Base-by-base conservation (phyloP, 2,797 vertebrate species). In the Hemibagrus guttatus region DNA sequence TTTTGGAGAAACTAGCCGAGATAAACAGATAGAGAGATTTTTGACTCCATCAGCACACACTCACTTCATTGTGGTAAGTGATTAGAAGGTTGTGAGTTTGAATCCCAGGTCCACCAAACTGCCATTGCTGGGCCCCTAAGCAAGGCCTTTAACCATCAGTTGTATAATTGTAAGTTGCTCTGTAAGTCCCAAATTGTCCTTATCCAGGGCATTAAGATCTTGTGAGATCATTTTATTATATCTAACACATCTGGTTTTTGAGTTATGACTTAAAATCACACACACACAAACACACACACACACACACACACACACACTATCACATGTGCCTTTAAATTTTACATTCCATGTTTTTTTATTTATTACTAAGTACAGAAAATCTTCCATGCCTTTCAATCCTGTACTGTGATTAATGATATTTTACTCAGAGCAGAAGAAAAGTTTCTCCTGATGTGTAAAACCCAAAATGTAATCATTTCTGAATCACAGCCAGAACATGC, bases 401-500 rank as follows among this genome's bases (percentile, higher is more conserved):
- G 64, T 39, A 61, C 3, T 6, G 42, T 42, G 58, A 75, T 56
- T 13, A 76, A 56, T 5, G 49, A 72, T 71, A 75, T 82, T 56
- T 72, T 49, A 49, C 46, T 49, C 46, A 39, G 35, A 83, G 69
- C 14, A 35, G 72, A 54, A 46, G 0, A 16, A 59, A 28, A 35
- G 31, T 26, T 23, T 59, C 17, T 59, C 78, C 54, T 79, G 49
- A 21, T 85, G 59, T 6, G 2, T 68, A 59, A 35, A 69, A 35
- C 31, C 52, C n/a, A 12, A 78, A 58, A 0, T 9, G 39, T 8
- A 26, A 11, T 35, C n/a, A 83, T 16, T n/a, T 71, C 12, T 35
- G 69, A 80, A 75, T 90, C 56, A 63, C 58, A 85, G 7, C 72
- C 85, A 90, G 74, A 88, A 74, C 72, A 88, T 83, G 7, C 58